phyloP scores from a whole-genome alignment of 92 coral and sea anemone species.

The Phenganax subtilis region DNA sequence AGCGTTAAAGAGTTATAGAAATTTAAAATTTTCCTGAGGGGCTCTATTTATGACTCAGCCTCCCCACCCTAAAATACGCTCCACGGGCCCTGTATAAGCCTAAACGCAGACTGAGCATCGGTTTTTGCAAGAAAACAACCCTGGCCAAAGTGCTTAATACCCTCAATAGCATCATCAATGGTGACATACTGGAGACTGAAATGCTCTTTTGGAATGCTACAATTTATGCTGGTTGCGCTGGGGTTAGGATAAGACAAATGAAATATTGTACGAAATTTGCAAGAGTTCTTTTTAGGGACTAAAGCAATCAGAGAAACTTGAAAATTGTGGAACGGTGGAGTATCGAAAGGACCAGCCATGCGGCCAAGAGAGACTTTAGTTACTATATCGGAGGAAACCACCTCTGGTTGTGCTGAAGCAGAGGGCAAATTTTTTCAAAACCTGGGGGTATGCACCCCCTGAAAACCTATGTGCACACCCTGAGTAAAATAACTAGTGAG shows the following conservation, averaged over 20 bases:
- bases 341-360: constrained; percentile 28
- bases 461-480: constrained; percentile 36
- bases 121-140: no score
- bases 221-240: constrained; percentile 46
- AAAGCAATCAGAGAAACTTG: constrained; percentile 56
- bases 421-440: constrained; percentile 45
- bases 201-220: constrained; percentile 41
- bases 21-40: no score
- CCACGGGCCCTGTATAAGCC: no score
- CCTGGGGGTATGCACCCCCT: constrained; percentile 28
- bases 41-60: no score
- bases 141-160: no score
- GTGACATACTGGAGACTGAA: no score
- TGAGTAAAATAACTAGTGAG: background rate
- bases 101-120: no score
- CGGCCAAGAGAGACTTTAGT: constrained; percentile 20
- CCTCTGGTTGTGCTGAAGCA: constrained; percentile 41
- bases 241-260: constrained; percentile 57
- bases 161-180: no score
- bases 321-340: constrained; percentile 25
- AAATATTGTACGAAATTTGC: constrained; percentile 53
- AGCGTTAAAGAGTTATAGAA: no score
- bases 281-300: constrained; percentile 61
- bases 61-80: no score
- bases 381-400: constrained; percentile 16